Conservation (phyloP, 2,888 invertebrate genomes). For the Dolichomitus sp. region DNA sequence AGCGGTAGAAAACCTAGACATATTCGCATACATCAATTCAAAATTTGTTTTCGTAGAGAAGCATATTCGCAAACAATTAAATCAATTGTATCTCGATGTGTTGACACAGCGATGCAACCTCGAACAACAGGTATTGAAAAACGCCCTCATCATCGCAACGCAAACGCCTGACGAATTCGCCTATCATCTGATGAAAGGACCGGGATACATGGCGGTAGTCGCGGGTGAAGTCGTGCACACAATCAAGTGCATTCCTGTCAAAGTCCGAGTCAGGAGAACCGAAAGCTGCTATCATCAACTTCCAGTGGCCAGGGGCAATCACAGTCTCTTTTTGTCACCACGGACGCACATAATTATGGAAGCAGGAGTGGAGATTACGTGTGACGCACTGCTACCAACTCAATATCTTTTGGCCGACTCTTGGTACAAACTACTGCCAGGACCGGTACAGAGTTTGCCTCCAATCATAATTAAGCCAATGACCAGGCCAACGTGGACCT, state of each 20-base stretch:
- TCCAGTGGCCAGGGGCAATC: conserved; percentile 60
- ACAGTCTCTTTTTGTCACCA: conserved; percentile 36
- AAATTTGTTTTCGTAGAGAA: no score
- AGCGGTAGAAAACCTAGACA: conserved; percentile 15
- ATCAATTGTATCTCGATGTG: no score
- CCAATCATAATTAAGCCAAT: conserved; percentile 53
- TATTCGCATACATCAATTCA: not conserved
- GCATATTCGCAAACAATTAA: no score
- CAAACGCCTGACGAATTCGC: conserved; percentile 12
- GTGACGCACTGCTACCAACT: conserved; percentile 14
- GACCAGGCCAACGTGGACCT: conserved; percentile 44
- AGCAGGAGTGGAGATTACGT: conserved; percentile 23
- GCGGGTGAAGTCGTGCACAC: no score
- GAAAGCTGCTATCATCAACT: conserved; percentile 52
- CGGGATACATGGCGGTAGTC: no score
- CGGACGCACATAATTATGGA: conserved; percentile 39
- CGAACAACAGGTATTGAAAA: no score
- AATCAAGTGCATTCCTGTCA: no score
- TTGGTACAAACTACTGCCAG: conserved; percentile 69
- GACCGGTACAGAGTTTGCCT: conserved; percentile 29
- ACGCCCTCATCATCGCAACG: conserved; percentile 3
- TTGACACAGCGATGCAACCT: no score
- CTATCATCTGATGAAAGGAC: not conserved
- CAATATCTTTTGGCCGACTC: conserved; percentile 52
- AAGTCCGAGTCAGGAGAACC: not conserved